Evolutionary conservation across 2,888 invertebrate genomes (phyloP).

Genomic region (Bimastos eiseni): DNA sequence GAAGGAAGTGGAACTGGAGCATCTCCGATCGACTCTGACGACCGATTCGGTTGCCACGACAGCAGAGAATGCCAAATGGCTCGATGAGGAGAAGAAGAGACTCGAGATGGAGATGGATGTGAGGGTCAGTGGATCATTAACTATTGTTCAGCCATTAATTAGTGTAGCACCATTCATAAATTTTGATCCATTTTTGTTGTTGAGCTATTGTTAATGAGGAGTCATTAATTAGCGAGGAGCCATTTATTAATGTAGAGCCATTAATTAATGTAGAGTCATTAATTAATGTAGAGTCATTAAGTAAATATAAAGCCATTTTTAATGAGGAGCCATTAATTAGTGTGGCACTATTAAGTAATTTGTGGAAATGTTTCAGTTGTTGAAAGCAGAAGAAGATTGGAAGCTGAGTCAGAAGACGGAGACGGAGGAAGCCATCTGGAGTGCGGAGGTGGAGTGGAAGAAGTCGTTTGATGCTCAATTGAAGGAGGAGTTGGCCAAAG

Average conservation of each 20-base stretch:
- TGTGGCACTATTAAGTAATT: not conserved
- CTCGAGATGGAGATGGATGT: slow-evolving; percentile 21
- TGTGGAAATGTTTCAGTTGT: not conserved
- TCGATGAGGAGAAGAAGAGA: slow-evolving; percentile 45
- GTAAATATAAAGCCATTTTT: not conserved
- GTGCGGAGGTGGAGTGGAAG: not conserved
- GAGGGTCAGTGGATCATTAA: not conserved
- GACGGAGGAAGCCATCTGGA: slow-evolving; percentile 40
- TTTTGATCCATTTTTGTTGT: no score
- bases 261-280: no score
- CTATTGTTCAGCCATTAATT: not conserved
- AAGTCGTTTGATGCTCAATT: not conserved
- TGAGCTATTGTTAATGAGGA: no score
- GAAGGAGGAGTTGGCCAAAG: not conserved
- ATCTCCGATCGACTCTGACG: not conserved
- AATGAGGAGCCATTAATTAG: no score
- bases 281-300: no score
- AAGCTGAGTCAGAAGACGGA: slow-evolving; percentile 32
- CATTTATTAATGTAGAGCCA: not conserved
- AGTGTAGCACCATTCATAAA: not conserved
- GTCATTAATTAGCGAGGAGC: no score
- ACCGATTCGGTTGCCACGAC: not conserved
- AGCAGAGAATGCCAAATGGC: slow-evolving; percentile 47
- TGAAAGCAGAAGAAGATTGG: slow-evolving; percentile 25
- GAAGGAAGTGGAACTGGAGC: slow-evolving; percentile 23